Evolutionary conservation across 2,888 invertebrate species (phyloP).

Genomic region (Tupiocoris notatus): DNA sequence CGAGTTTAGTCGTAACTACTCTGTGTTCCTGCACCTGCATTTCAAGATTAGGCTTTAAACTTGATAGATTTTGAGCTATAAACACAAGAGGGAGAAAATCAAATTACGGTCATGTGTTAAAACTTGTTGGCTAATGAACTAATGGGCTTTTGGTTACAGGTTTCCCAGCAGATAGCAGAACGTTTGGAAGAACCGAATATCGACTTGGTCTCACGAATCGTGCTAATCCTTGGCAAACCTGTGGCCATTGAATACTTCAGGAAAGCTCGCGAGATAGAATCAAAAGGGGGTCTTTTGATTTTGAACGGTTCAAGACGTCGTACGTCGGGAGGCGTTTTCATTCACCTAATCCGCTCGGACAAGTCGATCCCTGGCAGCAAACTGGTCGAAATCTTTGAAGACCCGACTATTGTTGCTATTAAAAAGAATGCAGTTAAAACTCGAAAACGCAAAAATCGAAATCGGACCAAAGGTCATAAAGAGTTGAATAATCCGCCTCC

Average conservation of each 20-base stretch:
- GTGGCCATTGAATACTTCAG: conserved; percentile 42
- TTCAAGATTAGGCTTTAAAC: too few relatives aligned
- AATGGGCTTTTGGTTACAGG: conserved; percentile 11
- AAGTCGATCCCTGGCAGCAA: conserved; percentile 32
- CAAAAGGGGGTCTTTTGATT: conserved; percentile 44
- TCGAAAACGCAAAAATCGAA: conserved; percentile 20
- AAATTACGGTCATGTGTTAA: too few relatives aligned
- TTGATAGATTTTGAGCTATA: too few relatives aligned
- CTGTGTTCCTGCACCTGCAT: too few relatives aligned
- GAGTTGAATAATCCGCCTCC: conserved; percentile 44
- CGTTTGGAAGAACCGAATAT: conserved; percentile 42
- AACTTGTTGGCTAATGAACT: too few relatives aligned
- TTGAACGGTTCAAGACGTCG: conserved; percentile 41
- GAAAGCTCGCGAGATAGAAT: conserved; percentile 43
- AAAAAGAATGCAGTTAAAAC: background rate
- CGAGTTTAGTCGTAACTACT: too few relatives aligned
- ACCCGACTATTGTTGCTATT: conserved; percentile 10
- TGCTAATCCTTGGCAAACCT: conserved; percentile 42
- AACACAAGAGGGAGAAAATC: too few relatives aligned
- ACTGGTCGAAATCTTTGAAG: conserved; percentile 44
- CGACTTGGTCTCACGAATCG: conserved; percentile 40
- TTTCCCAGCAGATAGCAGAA: conserved; percentile 41
- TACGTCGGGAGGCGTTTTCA: conserved; percentile 45
- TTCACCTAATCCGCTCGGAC: conserved; percentile 40
- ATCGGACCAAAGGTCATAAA: conserved; percentile 17